These are phyloP conservation scores for Cenopis cana DNA, from an alignment of 2,888 invertebrate genomes.

Conservation along the genomic window DNA sequence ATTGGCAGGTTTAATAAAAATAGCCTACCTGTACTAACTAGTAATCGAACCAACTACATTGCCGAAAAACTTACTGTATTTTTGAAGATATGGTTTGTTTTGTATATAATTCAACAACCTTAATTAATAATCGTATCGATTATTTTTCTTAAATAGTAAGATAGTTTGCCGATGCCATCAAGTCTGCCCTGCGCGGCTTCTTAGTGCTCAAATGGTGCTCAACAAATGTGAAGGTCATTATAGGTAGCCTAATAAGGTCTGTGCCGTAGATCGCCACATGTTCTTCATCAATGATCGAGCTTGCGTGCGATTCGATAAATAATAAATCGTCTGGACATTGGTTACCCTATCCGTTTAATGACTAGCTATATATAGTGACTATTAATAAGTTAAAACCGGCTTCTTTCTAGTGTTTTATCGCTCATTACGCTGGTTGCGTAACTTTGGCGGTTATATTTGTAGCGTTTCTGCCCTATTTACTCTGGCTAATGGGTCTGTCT, in stretches of 20 bases:
- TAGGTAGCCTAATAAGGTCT: no score
- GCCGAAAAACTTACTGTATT: no score
- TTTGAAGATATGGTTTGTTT: no score
- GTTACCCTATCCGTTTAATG: background rate
- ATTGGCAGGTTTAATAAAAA: no score
- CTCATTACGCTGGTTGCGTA: slow-evolving; percentile 38
- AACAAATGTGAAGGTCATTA: no score
- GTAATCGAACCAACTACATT: no score
- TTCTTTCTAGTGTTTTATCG: slow-evolving; percentile 18
- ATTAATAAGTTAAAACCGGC: slow-evolving; percentile 36
- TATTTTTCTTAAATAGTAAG: no score
- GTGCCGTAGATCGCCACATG: background rate
- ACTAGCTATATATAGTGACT: slow-evolving; percentile 28
- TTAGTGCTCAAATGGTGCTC: background rate
- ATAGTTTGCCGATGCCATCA: no score
- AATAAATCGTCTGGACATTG: background rate
- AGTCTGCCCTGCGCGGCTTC: no score
- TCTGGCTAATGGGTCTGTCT: slow-evolving; percentile 5
- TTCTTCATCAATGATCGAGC: background rate
- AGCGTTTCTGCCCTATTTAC: slow-evolving; percentile 22
- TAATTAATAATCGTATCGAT: no score
- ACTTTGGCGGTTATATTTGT: slow-evolving; percentile 29
- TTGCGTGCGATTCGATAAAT: background rate
- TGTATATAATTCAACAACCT: no score
- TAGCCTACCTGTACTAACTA: no score